Evolutionary conservation across 2,113 vertebrate species (phyloP).

Genomic region (Nothoprocta pentlandii): DNA sequence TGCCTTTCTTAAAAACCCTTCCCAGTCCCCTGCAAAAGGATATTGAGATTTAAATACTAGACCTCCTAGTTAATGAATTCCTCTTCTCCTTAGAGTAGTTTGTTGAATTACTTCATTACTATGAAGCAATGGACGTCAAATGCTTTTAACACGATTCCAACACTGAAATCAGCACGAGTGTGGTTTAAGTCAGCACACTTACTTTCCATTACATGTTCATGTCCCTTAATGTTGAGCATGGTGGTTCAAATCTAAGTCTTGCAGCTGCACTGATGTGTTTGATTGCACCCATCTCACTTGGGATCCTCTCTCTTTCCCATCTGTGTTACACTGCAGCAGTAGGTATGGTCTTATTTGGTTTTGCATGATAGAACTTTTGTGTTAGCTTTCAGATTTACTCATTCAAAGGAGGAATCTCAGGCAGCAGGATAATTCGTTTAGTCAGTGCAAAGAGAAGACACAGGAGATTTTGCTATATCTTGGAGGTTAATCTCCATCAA

Average conservation of each 20-base stretch:
- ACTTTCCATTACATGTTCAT: background rate
- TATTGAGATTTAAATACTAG: background rate
- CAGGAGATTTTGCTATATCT: conserved; percentile 11
- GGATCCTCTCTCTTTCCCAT: background rate
- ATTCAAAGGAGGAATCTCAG: background rate
- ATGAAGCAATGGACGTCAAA: background rate
- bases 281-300: background rate
- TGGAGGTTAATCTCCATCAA: conserved; percentile 37
- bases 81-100: background rate
- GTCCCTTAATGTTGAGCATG: background rate
- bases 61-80: background rate
- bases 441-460: background rate
- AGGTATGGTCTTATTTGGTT: background rate
- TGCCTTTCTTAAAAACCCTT: background rate
- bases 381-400: background rate
- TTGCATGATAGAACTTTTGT: background rate
- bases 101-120: no score
- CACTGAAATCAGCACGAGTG: background rate
- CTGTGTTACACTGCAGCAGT: background rate
- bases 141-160: background rate
- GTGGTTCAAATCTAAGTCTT: background rate
- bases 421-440: background rate
- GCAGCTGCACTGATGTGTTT: background rate
- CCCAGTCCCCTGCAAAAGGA: background rate
- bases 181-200: background rate